phyloP scores from a whole-genome alignment of 2,113 vertebrate species.

The Melanocharis versteri region DNA sequence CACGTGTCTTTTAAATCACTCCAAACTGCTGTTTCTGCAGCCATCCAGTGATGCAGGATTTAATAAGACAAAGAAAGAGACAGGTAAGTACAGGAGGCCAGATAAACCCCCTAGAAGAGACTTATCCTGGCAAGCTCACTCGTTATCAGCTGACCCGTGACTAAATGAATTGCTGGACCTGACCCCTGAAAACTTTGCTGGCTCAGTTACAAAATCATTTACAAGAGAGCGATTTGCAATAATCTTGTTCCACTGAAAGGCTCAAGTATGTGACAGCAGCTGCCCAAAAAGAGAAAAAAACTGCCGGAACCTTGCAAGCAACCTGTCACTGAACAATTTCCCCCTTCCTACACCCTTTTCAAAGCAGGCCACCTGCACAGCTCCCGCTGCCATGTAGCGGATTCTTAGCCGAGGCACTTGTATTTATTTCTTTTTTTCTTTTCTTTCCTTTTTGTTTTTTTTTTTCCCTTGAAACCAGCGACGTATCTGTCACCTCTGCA shows the following conservation, averaged over 20 bases:
- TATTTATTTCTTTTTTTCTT: not conserved
- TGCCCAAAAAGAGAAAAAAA: not conserved
- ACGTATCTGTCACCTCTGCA: conserved; percentile 83
- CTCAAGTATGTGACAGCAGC: conserved; percentile 13
- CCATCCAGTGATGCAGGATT: not conserved
- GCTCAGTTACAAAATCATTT: conserved; percentile 52
- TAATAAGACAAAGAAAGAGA: not conserved
- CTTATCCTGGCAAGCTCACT: conserved; percentile 38
- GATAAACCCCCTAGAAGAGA: not conserved
- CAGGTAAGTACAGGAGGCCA: conserved; percentile 22
- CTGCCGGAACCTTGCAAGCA: not conserved
- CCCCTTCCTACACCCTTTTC: not conserved
- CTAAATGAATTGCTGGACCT: conserved; percentile 41
- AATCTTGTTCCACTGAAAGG: conserved; percentile 44
- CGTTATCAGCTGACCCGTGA: conserved; percentile 37
- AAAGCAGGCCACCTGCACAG: not conserved
- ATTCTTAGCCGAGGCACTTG: not conserved
- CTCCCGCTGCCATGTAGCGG: accelerated
- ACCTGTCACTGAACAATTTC: not conserved
- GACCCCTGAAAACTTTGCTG: conserved; percentile 42
- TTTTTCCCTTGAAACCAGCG: not conserved
- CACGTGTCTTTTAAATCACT: not conserved
- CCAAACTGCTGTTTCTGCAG: not conserved
- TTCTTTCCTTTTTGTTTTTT: not conserved
- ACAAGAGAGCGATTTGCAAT: conserved; percentile 35